Conservation (phyloP, 2,113 vertebrate species). For the Crypturellus undulatus region DNA sequence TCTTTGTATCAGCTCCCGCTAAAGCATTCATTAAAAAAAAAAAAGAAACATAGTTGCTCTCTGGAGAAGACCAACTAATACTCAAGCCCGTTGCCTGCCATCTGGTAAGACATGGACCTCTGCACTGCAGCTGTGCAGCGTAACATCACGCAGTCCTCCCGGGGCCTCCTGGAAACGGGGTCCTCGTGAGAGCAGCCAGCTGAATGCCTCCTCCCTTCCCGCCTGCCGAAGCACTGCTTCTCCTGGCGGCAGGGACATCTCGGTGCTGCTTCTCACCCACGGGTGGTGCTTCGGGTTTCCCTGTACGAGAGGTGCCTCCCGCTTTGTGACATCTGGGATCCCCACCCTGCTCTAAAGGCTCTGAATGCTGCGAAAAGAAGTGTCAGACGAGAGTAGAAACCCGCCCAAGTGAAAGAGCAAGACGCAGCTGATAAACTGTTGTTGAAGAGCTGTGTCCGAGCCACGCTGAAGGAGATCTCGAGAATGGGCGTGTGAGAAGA, state of each 20-base stretch:
- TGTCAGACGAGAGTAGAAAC: neutral
- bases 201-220: neutral
- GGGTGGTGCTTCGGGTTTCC: neutral
- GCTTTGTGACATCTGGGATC: neutral
- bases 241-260: neutral
- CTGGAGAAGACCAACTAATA: neutral
- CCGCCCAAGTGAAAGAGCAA: no score
- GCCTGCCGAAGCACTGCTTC: neutral
- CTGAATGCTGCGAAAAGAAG: neutral
- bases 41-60: no score
- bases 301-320: neutral
- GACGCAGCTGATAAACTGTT: neutral
- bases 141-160: neutral
- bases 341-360: neutral
- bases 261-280: neutral
- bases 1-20: neutral
- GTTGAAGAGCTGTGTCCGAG: neutral
- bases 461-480: neutral
- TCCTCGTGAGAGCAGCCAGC: neutral
- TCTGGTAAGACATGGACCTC: neutral
- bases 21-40: neutral
- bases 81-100: neutral
- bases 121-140: neutral
- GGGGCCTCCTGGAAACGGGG: neutral
- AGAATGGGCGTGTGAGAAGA: neutral